Conservation (phyloP, 2,113 vertebrate species). For the Bostrychus sinensis region DNA sequence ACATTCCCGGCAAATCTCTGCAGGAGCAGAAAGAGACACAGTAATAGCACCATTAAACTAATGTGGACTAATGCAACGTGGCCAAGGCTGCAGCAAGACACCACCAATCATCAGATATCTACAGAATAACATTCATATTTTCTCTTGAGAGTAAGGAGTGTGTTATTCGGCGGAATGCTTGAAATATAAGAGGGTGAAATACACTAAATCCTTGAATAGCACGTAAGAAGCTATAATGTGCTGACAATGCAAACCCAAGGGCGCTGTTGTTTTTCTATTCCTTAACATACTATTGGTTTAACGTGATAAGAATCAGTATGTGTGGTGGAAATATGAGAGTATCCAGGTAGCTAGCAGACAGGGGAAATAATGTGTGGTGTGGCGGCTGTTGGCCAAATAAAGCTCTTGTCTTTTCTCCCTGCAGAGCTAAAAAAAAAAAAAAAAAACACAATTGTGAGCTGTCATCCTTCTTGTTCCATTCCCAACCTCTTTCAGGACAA, state of each 20-base stretch:
- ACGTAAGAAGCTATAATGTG: conserved; percentile 10
- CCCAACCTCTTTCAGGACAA: no score
- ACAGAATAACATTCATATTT: not conserved
- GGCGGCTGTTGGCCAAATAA: conserved; percentile 25
- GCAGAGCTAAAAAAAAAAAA: conserved; percentile 50
- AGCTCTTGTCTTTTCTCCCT: conserved; percentile 27
- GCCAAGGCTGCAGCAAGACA: conserved; percentile 1
- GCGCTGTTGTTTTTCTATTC: conserved; percentile 22
- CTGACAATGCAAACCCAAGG: conserved; percentile 39
- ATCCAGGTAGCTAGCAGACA: conserved; percentile 24
- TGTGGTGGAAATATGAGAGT: conserved; percentile 41
- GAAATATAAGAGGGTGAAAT: conserved; percentile 32
- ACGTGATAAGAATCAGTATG: conserved; percentile 48
- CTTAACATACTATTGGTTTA: conserved; percentile 47
- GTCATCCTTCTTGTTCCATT: conserved; percentile 46
- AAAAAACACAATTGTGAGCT: conserved; percentile 26
- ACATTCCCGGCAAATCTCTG: conserved; percentile 89
- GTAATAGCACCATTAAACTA: not conserved
- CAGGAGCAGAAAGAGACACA: conserved; percentile 16
- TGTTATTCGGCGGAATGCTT: conserved; percentile 21
- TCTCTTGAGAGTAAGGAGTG: conserved; percentile 9
- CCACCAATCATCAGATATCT: conserved; percentile 1
- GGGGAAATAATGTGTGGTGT: conserved; percentile 28
- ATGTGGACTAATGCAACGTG: not conserved
- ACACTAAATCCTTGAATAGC: conserved; percentile 31